Evolutionary conservation across 2,113 vertebrate genomes (phyloP), one percentile per base, ranked within the genome.

Genomic region (Lophura nycthemera): DNA sequence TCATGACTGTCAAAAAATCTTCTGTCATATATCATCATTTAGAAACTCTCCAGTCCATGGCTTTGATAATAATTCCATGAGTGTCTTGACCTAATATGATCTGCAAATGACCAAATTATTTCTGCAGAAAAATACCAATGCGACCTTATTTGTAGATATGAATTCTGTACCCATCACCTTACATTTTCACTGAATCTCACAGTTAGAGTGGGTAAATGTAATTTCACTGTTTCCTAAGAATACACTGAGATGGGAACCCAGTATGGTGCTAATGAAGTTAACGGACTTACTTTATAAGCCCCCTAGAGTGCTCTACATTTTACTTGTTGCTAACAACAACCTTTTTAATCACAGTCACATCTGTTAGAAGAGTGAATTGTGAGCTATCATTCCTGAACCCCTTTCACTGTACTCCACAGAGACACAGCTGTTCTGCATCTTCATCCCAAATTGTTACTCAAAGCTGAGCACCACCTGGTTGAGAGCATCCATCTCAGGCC

Each of bases 301-400:
- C 56, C 52, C 76, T 88, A 34, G 92, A 96, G 88, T 78, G 73
- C 69, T 92, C 90, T 96, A 86, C 69, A 83, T 93, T 96, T 94
- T 88, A 75, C 80, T 81, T 96, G 81, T 90, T 93, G 74, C 86
- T 66, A 93, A 52, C 72, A 90, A 89, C 79, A 72, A 54, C 63
- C 57, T 84, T 93, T 90, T 96, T 82, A 95, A 89, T 96, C 90
- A 75, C 86, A 86, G 34, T 91, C 88, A 78, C 70, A 81, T 88
- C 86, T 90, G 86, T 74, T 90, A 69, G 70, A 86, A 81, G 72
- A 87, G 15, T 29, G 42, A 90, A 77, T 77, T 90, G 69, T 67
- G 88, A 69, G 65, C 25, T 84, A 92, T 86, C 57, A 18, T 73
- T 45, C 43, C 36, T 65, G 61, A 90, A 78, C 63, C 57, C 63